Base-by-base conservation (phyloP, 1,140 invertebrate genomes). In the Lethrus apterus region DNA sequence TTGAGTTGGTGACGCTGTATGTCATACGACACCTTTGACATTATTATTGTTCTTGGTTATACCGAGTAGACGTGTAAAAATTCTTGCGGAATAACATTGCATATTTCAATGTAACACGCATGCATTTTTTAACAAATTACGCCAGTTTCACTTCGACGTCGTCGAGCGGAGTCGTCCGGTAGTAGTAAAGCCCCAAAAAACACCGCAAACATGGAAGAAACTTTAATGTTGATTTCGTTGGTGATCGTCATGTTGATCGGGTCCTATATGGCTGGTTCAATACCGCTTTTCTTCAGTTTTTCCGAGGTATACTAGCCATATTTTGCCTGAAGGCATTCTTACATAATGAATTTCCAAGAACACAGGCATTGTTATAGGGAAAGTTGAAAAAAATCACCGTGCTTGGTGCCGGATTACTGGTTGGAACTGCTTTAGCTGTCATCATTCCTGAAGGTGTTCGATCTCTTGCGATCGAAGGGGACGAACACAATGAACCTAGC, bases 401-500 rank as follows among this genome's bases (percentile, higher is more conserved):
- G 21, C 79, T 99, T 33, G 96, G 96, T 34, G 94, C 96, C 34
- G 96, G 96, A 17, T 74, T 99, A 5, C 72, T 99, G n/a, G 92
- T 99, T 30, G 96, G 96, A 2, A 98, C 96, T 44, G 94, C 96
- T 0, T 68, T 99, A 35, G 87, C 92, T 46, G 94, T 99, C 1
- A 99, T 99, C 33, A 98, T 99, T 59, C 97, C 97, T 0, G 97
- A 99, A 74, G 97, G 96, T 23, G 86, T 99, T 19, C 76, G 93
- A 51, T 84, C 92, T 2, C 69, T 98, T 19, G 44, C 59, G 8
- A 51, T 51, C 18, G 56, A 58, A 30, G 52, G 5, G 19, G 26
- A 10, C 32, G 11, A 26, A 1, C 21, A 26, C 8, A n/a, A n/a
- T n/a, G 13, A 24, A n/a, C 52, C 13, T 4, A 11, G 9, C 35